phyloP scores from a whole-genome alignment of 1,140 invertebrate species.

The Caenorhabditis briggsae region DNA sequence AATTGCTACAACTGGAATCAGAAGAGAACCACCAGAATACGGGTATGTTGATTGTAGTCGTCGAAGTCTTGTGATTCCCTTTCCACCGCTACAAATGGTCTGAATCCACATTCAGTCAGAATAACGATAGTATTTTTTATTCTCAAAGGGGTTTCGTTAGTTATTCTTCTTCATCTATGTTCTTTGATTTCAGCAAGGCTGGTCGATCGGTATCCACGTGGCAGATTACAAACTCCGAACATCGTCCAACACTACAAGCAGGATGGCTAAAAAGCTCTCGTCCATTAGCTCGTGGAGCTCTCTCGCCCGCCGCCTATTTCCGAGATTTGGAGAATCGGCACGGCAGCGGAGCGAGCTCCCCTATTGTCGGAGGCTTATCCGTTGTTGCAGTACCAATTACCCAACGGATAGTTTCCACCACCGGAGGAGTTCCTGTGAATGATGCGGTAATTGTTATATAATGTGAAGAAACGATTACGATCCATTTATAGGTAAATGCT shows the following conservation, averaged over 20 bases:
- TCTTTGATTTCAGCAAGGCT: background rate
- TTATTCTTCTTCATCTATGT: background rate
- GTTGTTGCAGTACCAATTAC: background rate
- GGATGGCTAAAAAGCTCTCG: slow-evolving; percentile 41
- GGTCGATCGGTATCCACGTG: slow-evolving; percentile 24
- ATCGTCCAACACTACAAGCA: slow-evolving; percentile 20
- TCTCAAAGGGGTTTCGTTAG: background rate
- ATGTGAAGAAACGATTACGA: background rate
- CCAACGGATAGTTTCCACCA: background rate
- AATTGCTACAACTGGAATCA: slow-evolving; percentile 33
- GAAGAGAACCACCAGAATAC: slow-evolving; percentile 48
- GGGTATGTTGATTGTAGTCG: slow-evolving; percentile 2
- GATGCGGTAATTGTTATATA: background rate
- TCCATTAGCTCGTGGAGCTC: slow-evolving; percentile 34
- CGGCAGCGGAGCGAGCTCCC: slow-evolving; percentile 8
- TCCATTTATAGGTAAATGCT: background rate
- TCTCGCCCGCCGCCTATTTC: slow-evolving; percentile 32
- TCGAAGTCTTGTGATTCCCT: too few relatives aligned
- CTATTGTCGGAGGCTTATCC: background rate
- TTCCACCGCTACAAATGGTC: background rate
- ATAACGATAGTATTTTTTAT: background rate
- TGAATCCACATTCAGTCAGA: too few relatives aligned
- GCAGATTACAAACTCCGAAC: slow-evolving; percentile 41
- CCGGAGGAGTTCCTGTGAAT: background rate
- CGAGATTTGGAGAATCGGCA: slow-evolving; percentile 25